phyloP scores from a whole-genome alignment of 1,140 invertebrate genomes.

The Uloborus diversus region DNA sequence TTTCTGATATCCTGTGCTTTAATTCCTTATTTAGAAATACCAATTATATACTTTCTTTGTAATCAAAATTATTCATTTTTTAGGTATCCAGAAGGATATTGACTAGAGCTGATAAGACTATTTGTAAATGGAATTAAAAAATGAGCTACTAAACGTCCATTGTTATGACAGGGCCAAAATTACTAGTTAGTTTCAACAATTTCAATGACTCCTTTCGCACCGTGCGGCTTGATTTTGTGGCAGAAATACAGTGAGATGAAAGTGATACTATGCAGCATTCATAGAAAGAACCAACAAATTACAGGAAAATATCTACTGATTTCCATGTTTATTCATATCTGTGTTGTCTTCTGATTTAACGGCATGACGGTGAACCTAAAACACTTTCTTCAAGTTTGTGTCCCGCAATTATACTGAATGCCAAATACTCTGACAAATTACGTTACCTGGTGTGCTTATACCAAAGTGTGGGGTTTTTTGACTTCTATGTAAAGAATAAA shows the following conservation, averaged over 20 bases:
- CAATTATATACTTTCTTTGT: too few species aligned
- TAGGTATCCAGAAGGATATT: too few species aligned
- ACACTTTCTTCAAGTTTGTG: conserved; percentile 30
- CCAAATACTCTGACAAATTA: conserved; percentile 43
- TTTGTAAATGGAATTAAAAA: background rate
- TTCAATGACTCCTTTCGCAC: too few species aligned
- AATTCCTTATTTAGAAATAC: too few species aligned
- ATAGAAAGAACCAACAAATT: background rate
- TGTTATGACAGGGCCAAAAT: conserved; percentile 51
- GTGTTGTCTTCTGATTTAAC: conserved; percentile 40
- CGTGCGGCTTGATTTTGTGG: too few species aligned
- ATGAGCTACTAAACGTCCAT: conserved; percentile 50
- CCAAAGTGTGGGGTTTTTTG: background rate
- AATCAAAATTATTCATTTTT: too few species aligned
- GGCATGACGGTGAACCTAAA: too few species aligned
- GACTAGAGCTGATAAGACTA: conserved; percentile 24
- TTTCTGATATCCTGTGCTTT: too few species aligned
- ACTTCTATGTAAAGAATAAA: conserved; percentile 40
- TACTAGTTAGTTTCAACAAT: conserved; percentile 23
- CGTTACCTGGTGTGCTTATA: background rate
- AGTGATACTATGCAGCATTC: conserved; percentile 46
- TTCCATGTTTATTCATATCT: conserved; percentile 34
- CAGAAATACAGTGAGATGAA: too few species aligned
- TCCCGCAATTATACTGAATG: conserved; percentile 18
- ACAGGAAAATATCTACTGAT: conserved; percentile 14